Percentiles rank a stretch among this genome's conserved stretches.
These are phyloP conservation scores for Apis laboriosa DNA, from an alignment of 1,140 invertebrate species.

Conservation along the genomic window DNA sequence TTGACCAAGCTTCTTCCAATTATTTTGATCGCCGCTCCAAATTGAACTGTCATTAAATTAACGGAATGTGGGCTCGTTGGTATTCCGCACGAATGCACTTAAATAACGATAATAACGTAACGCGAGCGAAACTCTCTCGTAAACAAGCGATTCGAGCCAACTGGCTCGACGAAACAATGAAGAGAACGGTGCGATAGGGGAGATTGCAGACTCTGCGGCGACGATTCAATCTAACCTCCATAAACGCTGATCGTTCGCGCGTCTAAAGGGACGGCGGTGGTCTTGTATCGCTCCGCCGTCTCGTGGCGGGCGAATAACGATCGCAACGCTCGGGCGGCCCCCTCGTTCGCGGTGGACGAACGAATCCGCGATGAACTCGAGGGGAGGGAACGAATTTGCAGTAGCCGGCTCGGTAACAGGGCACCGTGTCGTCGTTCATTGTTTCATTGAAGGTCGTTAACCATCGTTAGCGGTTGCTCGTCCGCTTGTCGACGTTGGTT, in stretches of 20 bases:
- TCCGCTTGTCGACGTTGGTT: slow-evolving; percentile 50
- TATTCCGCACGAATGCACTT: neutral
- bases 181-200: neutral
- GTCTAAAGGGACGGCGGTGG: neutral
- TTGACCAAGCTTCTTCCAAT: too few species aligned
- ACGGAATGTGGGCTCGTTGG: too few species aligned
- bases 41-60: too few species aligned
- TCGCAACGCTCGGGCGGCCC: too few species aligned
- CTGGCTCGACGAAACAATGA: neutral
- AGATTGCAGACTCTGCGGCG: neutral
- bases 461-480: slow-evolving; percentile 55
- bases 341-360: neutral
- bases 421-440: slow-evolving; percentile 41
- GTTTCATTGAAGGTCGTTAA: slow-evolving; percentile 61
- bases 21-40: too few species aligned
- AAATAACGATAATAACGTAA: neutral
- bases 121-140: neutral
- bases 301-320: neutral
- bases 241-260: neutral
- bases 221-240: neutral
- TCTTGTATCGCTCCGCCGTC: neutral
- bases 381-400: slow-evolving; percentile 11
- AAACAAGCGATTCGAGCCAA: neutral
- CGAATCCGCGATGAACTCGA: neutral
- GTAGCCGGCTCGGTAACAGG: neutral